Evolutionary conservation across 2,113 vertebrate species (phyloP).

Genomic region (Bos taurus): DNA sequence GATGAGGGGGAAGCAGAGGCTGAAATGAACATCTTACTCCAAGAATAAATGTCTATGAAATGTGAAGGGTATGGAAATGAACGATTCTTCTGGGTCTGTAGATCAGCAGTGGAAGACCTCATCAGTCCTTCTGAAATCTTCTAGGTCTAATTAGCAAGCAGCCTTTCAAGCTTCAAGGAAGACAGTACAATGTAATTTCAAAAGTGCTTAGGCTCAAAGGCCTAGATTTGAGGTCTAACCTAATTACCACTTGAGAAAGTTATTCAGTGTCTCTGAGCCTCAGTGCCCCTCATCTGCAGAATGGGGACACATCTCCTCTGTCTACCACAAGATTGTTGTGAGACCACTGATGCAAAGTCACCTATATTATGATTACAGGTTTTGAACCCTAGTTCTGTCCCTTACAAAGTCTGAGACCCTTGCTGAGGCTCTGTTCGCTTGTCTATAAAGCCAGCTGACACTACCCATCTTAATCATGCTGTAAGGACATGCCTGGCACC

Average conservation of each 20-base stretch:
- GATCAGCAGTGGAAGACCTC: neutral
- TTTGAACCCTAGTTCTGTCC: neutral
- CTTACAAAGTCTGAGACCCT: neutral
- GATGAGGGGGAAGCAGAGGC: neutral
- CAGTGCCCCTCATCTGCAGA: neutral
- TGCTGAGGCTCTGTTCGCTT: neutral
- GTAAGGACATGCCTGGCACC: neutral
- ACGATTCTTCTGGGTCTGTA: neutral
- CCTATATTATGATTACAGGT: neutral
- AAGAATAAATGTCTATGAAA: neutral
- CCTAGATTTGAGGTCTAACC: neutral
- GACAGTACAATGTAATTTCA: neutral
- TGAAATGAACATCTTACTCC: neutral
- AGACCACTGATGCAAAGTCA: neutral
- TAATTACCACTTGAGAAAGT: neutral
- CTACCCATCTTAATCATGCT: neutral
- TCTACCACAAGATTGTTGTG: neutral
- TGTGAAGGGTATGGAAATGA: neutral
- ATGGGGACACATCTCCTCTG: neutral
- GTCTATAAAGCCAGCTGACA: neutral
- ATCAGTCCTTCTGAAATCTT: neutral
- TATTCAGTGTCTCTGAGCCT: neutral
- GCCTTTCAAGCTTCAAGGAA: neutral
- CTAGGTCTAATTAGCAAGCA: neutral
- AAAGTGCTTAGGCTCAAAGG: neutral